A percentile compares a stretch with the other conserved stretches of the same genome.
Evolutionary conservation across 2,113 vertebrate species (phyloP).

Genomic region (Perccottus glenii): DNA sequence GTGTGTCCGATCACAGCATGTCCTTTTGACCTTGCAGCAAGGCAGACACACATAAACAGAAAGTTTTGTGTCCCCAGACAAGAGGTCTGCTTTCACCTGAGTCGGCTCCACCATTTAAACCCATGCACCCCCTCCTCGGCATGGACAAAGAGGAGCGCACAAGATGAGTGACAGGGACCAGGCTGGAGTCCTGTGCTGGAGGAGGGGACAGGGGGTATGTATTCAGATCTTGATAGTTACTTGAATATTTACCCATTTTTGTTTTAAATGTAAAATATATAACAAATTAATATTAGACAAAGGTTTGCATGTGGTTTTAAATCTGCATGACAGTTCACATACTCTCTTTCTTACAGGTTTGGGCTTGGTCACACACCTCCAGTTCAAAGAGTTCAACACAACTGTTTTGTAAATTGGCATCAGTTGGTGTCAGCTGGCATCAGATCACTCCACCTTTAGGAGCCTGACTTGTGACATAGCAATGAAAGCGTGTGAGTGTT

Average conservation of each 20-base stretch:
- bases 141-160: slow-evolving; percentile 62
- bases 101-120: slow-evolving; percentile 62
- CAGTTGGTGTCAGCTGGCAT: slow-evolving; percentile 18
- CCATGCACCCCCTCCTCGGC: slow-evolving; percentile 11
- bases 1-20: slow-evolving; percentile 45
- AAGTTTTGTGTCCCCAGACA: slow-evolving; percentile 75
- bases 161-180: slow-evolving; percentile 63
- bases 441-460: slow-evolving; percentile 4
- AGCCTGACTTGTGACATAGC: neutral
- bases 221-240: neutral
- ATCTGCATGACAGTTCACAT: slow-evolving; percentile 7
- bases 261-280: no score
- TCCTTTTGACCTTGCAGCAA: slow-evolving; percentile 72
- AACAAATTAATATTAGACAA: no score
- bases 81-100: slow-evolving; percentile 77
- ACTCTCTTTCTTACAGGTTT: slow-evolving; percentile 2
- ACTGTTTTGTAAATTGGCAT: slow-evolving; percentile 18
- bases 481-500: slow-evolving; percentile 19
- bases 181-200: slow-evolving; percentile 35
- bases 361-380: slow-evolving; percentile 13
- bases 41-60: slow-evolving; percentile 70
- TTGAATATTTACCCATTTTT: no score
- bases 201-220: slow-evolving; percentile 21
- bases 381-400: slow-evolving; percentile 3
- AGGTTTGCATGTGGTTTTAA: neutral